Evolutionary conservation across 2,797 vertebrate genomes (phyloP).

Genomic region (Spinus pinus): DNA sequence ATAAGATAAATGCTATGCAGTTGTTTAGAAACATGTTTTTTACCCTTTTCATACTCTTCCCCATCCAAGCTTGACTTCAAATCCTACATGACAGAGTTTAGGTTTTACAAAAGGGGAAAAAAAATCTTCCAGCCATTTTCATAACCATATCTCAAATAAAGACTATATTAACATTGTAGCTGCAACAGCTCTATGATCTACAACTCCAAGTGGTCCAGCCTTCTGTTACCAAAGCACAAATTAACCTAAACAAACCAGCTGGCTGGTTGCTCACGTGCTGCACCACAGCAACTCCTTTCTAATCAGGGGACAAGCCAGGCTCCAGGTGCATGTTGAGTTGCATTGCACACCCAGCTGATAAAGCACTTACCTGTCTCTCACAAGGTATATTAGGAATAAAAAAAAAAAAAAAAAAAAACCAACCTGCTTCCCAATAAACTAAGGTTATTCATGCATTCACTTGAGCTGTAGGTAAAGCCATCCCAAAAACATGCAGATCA

Average conservation of each 20-base stretch:
- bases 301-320: neutral
- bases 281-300: neutral
- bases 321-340: rapidly evolving
- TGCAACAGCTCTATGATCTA: neutral
- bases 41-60: neutral
- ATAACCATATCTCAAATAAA: neutral
- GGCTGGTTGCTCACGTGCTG: neutral
- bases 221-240: neutral
- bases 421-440: neutral
- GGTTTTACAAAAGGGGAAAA: neutral
- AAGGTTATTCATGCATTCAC: neutral
- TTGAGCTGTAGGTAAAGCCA: neutral
- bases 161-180: neutral
- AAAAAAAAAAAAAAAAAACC: neutral
- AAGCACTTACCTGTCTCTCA: neutral
- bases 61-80: neutral
- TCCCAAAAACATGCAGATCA: neutral
- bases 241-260: neutral
- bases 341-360: neutral
- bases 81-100: neutral
- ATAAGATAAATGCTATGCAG: neutral
- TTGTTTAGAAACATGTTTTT: neutral
- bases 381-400: neutral
- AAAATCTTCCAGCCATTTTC: neutral
- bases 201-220: neutral